These are phyloP conservation scores for Horisme vitalbata DNA, from an alignment of 2,888 invertebrate species.

Conservation along the genomic window DNA sequence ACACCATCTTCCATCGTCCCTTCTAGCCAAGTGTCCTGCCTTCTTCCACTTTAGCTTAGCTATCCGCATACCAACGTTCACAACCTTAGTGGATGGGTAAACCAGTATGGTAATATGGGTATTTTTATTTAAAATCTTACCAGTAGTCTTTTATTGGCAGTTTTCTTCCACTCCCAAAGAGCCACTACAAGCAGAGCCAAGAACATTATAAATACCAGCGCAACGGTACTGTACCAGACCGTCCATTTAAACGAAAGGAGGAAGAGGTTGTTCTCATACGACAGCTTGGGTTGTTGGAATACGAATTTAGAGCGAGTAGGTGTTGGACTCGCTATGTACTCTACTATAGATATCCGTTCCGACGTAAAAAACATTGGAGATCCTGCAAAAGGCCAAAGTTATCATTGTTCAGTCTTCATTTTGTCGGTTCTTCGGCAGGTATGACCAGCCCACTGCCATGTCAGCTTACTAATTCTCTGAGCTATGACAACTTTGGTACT, in stretches of 20 bases:
- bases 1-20: no score
- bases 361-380: conserved; percentile 85
- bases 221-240: conserved; percentile 85
- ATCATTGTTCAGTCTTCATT: neutral
- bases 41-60: no score
- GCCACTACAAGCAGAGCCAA: conserved; percentile 61
- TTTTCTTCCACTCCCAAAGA: conserved; percentile 68
- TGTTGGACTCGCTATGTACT: conserved; percentile 87
- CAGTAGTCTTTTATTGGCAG: conserved; percentile 30
- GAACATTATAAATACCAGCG: conserved; percentile 70
- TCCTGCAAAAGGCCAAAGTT: conserved; percentile 57
- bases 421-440: no score
- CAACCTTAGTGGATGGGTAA: no score
- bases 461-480: no score
- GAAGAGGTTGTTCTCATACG: conserved; percentile 88
- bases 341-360: conserved; percentile 84
- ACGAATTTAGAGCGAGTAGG: conserved; percentile 87
- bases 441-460: no score
- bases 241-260: conserved; percentile 84
- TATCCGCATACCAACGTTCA: no score
- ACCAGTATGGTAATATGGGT: no score
- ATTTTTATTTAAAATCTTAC: no score
- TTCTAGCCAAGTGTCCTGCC: no score
- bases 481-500: no score
- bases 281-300: conserved; percentile 87